Evolutionary conservation across 1,140 invertebrate species (phyloP).

Genomic region (Leptoteleia sp.): DNA sequence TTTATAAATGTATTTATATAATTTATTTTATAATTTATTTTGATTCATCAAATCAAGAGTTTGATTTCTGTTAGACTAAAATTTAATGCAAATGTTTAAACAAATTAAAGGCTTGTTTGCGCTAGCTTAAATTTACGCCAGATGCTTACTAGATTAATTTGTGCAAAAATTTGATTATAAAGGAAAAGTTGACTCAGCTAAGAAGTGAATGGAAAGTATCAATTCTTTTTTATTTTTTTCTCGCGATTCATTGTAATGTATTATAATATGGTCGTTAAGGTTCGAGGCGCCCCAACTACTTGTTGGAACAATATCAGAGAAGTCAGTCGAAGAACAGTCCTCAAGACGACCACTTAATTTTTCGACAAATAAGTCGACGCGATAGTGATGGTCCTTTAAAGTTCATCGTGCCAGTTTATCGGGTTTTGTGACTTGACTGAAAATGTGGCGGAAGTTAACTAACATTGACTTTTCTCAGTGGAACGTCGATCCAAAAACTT

Average conservation of each 20-base stretch:
- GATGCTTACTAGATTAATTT: too few relatives aligned
- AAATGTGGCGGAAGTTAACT: slow-evolving; percentile 69
- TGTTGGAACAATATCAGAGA: slow-evolving; percentile 43
- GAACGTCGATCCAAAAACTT: slow-evolving; percentile 69
- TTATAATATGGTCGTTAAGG: slow-evolving; percentile 33
- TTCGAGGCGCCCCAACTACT: slow-evolving; percentile 28
- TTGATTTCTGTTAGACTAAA: too few relatives aligned
- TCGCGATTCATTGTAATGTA: slow-evolving; percentile 27
- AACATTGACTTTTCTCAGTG: slow-evolving; percentile 67
- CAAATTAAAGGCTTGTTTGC: too few relatives aligned
- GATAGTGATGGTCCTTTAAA: slow-evolving; percentile 6
- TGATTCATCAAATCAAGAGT: too few relatives aligned
- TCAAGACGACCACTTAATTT: slow-evolving; percentile 51
- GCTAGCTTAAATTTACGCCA: too few relatives aligned
- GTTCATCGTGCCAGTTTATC: neutral
- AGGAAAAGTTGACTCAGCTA: too few relatives aligned
- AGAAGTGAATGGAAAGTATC: slow-evolving; percentile 19
- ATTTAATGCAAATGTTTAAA: too few relatives aligned
- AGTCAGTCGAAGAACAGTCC: slow-evolving; percentile 47
- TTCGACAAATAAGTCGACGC: slow-evolving; percentile 31
- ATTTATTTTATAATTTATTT: too few relatives aligned
- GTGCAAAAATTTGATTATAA: too few relatives aligned
- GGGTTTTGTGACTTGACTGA: neutral
- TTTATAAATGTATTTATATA: too few relatives aligned
- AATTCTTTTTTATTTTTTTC: too few relatives aligned